Conservation (phyloP, 2,888 invertebrate genomes). For the Mythimna lalbum region DNA sequence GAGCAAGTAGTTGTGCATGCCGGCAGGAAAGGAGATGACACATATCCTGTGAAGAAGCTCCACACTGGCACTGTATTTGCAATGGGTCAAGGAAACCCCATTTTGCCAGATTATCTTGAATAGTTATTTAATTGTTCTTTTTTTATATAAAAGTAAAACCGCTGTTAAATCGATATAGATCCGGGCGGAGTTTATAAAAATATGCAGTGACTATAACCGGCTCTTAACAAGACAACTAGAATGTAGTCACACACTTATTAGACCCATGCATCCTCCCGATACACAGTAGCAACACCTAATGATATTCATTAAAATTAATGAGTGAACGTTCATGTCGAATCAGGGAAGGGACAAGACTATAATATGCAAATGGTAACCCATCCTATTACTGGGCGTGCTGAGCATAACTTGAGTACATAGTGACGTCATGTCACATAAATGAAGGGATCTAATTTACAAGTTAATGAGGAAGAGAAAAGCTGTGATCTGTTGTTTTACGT, state of each 20-base stretch:
- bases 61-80: too few species aligned
- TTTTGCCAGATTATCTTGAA: too few species aligned
- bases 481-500: constrained; percentile 38
- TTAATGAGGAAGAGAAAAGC: constrained; percentile 43
- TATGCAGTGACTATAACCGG: too few species aligned
- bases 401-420: constrained; percentile 38
- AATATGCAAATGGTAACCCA: constrained; percentile 50
- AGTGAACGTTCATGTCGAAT: constrained; percentile 26
- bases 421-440: constrained; percentile 43
- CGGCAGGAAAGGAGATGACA: too few species aligned
- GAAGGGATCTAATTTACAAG: constrained; percentile 48
- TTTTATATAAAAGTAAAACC: too few species aligned
- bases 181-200: too few species aligned
- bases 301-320: constrained; percentile 30
- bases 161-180: too few species aligned
- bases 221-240: not conserved
- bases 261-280: constrained; percentile 9
- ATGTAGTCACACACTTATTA: constrained; percentile 4
- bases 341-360: constrained; percentile 36
- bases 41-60: too few species aligned
- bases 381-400: constrained; percentile 24
- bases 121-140: too few species aligned
- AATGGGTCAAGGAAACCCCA: too few species aligned
- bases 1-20: too few species aligned
- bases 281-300: constrained; percentile 12